Conservation (phyloP, 2,888 invertebrate genomes). For the Eupeodes luniger region DNA sequence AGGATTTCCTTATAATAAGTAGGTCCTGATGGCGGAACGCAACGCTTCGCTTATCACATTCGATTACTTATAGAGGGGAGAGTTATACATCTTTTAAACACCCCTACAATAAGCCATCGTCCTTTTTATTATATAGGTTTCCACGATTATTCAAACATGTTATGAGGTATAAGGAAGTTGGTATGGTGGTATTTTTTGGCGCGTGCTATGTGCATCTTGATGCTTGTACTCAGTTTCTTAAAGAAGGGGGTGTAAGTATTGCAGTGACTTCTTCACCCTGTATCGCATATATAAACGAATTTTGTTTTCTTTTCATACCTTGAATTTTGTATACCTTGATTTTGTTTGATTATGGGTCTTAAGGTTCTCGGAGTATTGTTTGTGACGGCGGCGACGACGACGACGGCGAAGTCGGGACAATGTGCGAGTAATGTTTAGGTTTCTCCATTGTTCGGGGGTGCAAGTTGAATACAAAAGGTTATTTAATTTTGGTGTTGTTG, state of each 20-base stretch:
- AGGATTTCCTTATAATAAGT: slow-evolving; percentile 21
- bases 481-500: slow-evolving; percentile 40
- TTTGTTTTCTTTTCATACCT: not conserved
- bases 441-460: slow-evolving; percentile 72
- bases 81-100: slow-evolving; percentile 27
- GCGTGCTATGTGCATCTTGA: slow-evolving; percentile 69
- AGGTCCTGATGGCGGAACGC: slow-evolving; percentile 7
- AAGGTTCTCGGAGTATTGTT: slow-evolving; percentile 63
- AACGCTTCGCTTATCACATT: slow-evolving; percentile 46
- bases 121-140: slow-evolving; percentile 17
- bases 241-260: slow-evolving; percentile 71
- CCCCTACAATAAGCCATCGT: slow-evolving; percentile 50
- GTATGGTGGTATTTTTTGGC: slow-evolving; percentile 50
- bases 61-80: slow-evolving; percentile 38
- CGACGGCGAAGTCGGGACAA: slow-evolving; percentile 45
- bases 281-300: slow-evolving; percentile 17
- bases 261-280: slow-evolving; percentile 74
- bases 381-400: not conserved
- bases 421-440: slow-evolving; percentile 74
- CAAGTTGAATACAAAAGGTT: slow-evolving; percentile 62
- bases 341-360: slow-evolving; percentile 61
- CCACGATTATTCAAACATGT: not conserved
- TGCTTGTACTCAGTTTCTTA: slow-evolving; percentile 28
- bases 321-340: slow-evolving; percentile 3
- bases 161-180: slow-evolving; percentile 24